These are phyloP conservation scores for Cinclus mexicanus DNA, from an alignment of 2,113 vertebrate genomes.

Conservation along the genomic window DNA sequence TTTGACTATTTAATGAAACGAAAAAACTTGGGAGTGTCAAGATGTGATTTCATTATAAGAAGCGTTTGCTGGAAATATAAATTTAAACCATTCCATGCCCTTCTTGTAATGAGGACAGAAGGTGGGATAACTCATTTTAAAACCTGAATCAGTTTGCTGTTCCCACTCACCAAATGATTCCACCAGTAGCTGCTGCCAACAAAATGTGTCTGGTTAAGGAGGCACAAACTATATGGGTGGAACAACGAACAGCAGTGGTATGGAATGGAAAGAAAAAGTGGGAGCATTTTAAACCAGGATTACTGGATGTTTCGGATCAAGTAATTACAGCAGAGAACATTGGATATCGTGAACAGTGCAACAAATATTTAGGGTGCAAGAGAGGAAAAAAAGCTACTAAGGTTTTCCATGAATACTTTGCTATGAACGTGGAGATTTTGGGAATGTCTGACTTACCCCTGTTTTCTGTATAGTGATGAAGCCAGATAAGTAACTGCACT, in stretches of 20 bases:
- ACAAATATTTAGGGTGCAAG: background rate
- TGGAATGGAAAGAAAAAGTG: background rate
- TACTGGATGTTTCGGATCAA: background rate
- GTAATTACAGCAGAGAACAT: background rate
- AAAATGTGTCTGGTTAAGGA: background rate
- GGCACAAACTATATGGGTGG: background rate
- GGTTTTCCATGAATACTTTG: background rate
- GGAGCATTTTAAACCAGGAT: background rate
- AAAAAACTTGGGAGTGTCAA: background rate
- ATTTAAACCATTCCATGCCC: background rate
- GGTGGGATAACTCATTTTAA: background rate
- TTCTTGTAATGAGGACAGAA: background rate
- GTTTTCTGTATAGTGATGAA: background rate
- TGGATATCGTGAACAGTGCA: background rate
- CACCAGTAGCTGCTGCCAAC: background rate
- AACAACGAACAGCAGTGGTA: background rate
- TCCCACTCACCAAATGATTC: background rate
- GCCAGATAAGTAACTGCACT: constrained; percentile 20
- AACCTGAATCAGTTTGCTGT: background rate
- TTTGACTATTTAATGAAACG: background rate
- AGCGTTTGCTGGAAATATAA: background rate
- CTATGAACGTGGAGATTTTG: background rate
- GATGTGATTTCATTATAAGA: background rate
- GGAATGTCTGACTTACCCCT: background rate
- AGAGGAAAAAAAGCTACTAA: background rate